Evolutionary conservation across 1,140 invertebrate species (phyloP), one percentile per base, ranked within the genome.

Genomic region (Holcopasites calliopsidis): DNA sequence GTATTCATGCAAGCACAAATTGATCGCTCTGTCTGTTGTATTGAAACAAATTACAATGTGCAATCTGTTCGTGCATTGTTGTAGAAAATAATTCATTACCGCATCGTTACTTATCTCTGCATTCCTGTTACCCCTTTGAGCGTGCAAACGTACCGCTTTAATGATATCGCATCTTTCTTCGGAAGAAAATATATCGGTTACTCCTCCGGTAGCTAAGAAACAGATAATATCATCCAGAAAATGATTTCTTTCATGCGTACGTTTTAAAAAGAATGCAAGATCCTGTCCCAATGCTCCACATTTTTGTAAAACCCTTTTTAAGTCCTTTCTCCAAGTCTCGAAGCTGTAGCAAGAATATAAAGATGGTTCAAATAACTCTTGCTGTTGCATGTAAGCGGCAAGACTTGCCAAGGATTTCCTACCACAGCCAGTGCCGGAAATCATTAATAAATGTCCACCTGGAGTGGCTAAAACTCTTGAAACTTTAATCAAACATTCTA

Each of bases 21-120:
- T 91, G 78, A 95, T 93, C 3, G 91, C 88, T 57, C 92, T 89
- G 2, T 93, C 93, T 69, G 93, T 92, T 0, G 93, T 93, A 81
- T 93, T 94, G 84, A 95, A 93, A 44, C 94, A 94, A 35, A 96
- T 85, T 3, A 95, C 90, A 38, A 96, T 92, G 78, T 96, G 95
- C 1, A 96, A 86, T 76, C 94, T 94, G 62, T 94, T 92, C 69
- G 91, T 92, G 33, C 94, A 94, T 62, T 94, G 89, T 47, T 92
- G 88, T 1, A 93, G 86, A 85, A 95, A 96, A 81, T 94, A 94
- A 64, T 93, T 92, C 82, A 94, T 94, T 13, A 95, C 89, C 6
- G 92, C 88, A 3, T 92, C 87, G 11, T 93, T 91, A 42, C 92
- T 92, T 3, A 94, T 90, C 82, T 95, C 94, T 68, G 92, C 86